Evolutionary conservation across 2,797 vertebrate genomes (phyloP).

Genomic region (Anableps anableps): DNA sequence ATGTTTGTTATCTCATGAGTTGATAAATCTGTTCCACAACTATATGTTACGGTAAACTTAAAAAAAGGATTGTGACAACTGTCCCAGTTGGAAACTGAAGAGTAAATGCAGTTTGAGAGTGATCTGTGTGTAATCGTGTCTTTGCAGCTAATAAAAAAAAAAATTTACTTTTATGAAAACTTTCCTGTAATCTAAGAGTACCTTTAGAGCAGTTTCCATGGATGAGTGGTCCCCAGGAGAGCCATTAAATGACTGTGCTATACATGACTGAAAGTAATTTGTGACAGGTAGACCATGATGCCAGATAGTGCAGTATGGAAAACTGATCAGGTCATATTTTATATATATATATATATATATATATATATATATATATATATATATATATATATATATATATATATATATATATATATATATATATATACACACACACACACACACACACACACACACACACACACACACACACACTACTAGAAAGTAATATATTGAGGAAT

Average conservation of each 20-base stretch:
- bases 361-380: too few relatives aligned
- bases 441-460: too few relatives aligned
- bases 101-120: background rate
- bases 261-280: constrained; percentile 31
- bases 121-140: background rate
- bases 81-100: background rate
- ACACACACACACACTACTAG: too few relatives aligned
- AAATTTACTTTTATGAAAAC: background rate
- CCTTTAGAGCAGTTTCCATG: constrained; percentile 8
- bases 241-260: constrained; percentile 24
- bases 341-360: too few relatives aligned
- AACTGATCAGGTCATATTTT: background rate
- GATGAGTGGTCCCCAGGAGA: constrained; percentile 6
- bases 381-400: background rate
- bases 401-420: too few relatives aligned
- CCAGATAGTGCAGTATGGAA: constrained; percentile 6
- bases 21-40: background rate
- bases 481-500: too few relatives aligned
- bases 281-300: constrained; percentile 29
- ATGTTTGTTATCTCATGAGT: background rate
- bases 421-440: too few relatives aligned
- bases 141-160: background rate
- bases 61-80: background rate
- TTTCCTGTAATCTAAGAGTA: background rate
- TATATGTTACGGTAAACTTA: background rate